These are phyloP conservation scores for Noctua fimbriata DNA, from an alignment of 2,888 invertebrate genomes.

Conservation along the genomic window DNA sequence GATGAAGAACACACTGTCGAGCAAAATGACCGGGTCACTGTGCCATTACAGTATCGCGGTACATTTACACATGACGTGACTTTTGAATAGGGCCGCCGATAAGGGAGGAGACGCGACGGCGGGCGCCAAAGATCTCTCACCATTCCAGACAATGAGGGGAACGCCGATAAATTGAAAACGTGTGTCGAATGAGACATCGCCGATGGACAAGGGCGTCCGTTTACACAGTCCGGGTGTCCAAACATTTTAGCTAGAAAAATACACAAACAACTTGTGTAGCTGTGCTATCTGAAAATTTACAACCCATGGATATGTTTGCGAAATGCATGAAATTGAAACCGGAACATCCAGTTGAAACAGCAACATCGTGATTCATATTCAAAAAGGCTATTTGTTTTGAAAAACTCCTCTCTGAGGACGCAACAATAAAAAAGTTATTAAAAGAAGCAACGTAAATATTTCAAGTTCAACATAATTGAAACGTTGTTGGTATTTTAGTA, in stretches of 20 bases:
- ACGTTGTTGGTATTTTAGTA: not conserved
- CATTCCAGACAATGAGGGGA: constrained; percentile 72
- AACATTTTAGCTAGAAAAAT: constrained; percentile 69
- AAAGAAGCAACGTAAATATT: not conserved
- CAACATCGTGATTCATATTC: not conserved
- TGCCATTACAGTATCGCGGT: constrained; percentile 71
- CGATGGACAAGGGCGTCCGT: constrained; percentile 66
- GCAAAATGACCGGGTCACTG: constrained; percentile 68
- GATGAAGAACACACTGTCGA: constrained; percentile 46
- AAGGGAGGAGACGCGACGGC: constrained; percentile 74
- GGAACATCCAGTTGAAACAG: not conserved
- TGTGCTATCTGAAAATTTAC: constrained; percentile 3
- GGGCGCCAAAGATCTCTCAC: constrained; percentile 75
- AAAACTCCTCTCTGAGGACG: not conserved
- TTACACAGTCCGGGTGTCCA: constrained; percentile 64
- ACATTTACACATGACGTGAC: constrained; percentile 76
- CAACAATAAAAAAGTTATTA: not conserved
- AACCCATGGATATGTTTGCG: not conserved
- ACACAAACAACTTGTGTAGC: constrained; percentile 59
- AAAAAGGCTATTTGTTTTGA: constrained; percentile 11
- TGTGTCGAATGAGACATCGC: constrained; percentile 80
- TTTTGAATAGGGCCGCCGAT: constrained; percentile 78
- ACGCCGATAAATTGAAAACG: constrained; percentile 87
- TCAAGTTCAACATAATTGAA: constrained; percentile 4
- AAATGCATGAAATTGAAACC: not conserved